phyloP scores from a whole-genome alignment of 2,888 invertebrate genomes.

The Heliothis peltigera region DNA sequence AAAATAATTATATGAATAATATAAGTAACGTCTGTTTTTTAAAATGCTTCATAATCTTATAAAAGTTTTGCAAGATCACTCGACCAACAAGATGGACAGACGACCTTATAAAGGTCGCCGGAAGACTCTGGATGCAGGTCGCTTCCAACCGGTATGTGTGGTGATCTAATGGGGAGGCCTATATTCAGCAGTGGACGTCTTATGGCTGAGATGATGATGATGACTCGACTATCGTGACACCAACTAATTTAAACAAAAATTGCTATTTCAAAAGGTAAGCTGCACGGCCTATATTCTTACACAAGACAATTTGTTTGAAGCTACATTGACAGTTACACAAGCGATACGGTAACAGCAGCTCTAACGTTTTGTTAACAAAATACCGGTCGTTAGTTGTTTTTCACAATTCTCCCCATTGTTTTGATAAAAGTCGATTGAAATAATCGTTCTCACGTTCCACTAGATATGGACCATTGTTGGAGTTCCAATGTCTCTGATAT shows the following conservation, averaged over 20 bases:
- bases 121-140: no score
- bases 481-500: slow-evolving; percentile 48
- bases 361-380: slow-evolving; percentile 77
- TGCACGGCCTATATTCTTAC: slow-evolving; percentile 12
- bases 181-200: no score
- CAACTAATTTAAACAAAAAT: not conserved
- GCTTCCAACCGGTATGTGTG: no score
- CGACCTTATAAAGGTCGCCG: no score
- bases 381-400: slow-evolving; percentile 71
- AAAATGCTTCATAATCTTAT: no score
- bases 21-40: no score
- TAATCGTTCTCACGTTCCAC: slow-evolving; percentile 82
- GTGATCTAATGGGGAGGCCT: no score
- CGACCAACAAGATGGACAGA: no score
- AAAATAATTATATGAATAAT: no score
- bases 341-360: slow-evolving; percentile 72
- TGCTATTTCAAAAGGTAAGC: slow-evolving; percentile 8
- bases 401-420: slow-evolving; percentile 81
- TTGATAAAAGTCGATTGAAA: slow-evolving; percentile 72
- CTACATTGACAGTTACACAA: slow-evolving; percentile 70
- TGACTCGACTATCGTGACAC: not conserved
- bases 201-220: no score
- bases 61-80: no score
- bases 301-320: slow-evolving; percentile 45
- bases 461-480: slow-evolving; percentile 62